These are phyloP conservation scores for Sebastiscus albofasciatus DNA, from an alignment of 2,797 vertebrate genomes.

Conservation along the genomic window DNA sequence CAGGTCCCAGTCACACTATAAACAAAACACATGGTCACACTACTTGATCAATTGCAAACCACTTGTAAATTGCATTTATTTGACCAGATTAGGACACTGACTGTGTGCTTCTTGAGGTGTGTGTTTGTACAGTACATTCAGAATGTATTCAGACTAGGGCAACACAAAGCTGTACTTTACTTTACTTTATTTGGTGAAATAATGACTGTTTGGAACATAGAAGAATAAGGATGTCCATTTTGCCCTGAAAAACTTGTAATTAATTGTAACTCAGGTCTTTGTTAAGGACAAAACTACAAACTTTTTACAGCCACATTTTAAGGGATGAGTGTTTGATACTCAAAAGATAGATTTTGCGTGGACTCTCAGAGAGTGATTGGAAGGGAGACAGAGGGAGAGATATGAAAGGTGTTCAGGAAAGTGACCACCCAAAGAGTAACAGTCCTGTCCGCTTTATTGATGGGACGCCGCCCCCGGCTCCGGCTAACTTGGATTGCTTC, in stretches of 20 bases:
- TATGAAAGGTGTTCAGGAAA: conserved; percentile 17
- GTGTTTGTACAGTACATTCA: not conserved
- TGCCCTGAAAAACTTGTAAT: not conserved
- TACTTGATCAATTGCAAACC: not conserved
- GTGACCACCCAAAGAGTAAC: conserved; percentile 34
- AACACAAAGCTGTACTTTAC: no score
- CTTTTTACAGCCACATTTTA: not conserved
- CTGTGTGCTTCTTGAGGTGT: not conserved
- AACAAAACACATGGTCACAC: not conserved
- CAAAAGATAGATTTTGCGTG: not conserved
- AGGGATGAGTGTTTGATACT: not conserved
- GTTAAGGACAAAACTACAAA: not conserved
- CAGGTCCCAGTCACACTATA: not conserved
- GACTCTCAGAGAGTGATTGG: not conserved
- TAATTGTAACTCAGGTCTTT: not conserved
- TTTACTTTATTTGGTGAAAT: no score
- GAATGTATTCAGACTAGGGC: not conserved
- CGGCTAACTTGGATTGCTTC: conserved; percentile 34
- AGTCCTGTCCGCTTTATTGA: conserved; percentile 46
- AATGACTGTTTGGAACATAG: no score
- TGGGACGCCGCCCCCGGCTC: not conserved
- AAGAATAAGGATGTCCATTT: no score
- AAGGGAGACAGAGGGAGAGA: not conserved
- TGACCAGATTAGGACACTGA: not conserved
- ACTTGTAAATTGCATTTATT: not conserved